A percentile compares a stretch with the other conserved stretches of the same genome.
Conservation (phyloP, 2,888 invertebrate genomes). For the Cantharis rufa region DNA sequence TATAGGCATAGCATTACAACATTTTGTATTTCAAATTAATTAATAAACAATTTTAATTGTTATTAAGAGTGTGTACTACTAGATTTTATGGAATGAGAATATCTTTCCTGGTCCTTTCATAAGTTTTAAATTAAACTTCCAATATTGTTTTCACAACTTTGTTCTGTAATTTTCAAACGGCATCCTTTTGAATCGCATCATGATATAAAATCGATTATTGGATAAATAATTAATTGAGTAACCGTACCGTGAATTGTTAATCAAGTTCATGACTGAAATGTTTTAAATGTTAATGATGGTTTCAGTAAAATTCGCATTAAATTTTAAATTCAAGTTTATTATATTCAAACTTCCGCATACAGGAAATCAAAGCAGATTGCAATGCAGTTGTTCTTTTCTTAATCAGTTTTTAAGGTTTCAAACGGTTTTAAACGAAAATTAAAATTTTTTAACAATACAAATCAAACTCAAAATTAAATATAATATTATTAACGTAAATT, state of each 20-base stretch:
- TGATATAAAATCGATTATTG: neutral
- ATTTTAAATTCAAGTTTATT: neutral
- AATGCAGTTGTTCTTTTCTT: neutral
- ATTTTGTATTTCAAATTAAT: neutral
- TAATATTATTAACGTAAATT: neutral
- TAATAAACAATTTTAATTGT: neutral
- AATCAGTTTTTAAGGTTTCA: no score
- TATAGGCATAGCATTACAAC: no score
- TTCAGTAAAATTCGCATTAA: neutral
- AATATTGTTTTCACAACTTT: neutral
- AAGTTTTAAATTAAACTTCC: neutral
- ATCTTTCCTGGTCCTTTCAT: neutral
- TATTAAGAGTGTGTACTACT: neutral
- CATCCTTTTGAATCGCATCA: neutral
- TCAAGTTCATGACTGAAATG: neutral
- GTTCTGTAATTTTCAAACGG: neutral
- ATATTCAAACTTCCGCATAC: neutral
- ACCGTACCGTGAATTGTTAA: neutral
- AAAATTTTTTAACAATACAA: no score
- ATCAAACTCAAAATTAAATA: neutral
- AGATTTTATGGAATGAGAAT: neutral
- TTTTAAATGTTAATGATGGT: neutral
- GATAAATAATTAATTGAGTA: neutral
- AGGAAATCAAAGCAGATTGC: neutral
- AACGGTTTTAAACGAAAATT: no score